These are phyloP conservation scores for Melanotaenia trifasciata DNA, from an alignment of 2,797 vertebrate genomes.

Conservation along the genomic window DNA sequence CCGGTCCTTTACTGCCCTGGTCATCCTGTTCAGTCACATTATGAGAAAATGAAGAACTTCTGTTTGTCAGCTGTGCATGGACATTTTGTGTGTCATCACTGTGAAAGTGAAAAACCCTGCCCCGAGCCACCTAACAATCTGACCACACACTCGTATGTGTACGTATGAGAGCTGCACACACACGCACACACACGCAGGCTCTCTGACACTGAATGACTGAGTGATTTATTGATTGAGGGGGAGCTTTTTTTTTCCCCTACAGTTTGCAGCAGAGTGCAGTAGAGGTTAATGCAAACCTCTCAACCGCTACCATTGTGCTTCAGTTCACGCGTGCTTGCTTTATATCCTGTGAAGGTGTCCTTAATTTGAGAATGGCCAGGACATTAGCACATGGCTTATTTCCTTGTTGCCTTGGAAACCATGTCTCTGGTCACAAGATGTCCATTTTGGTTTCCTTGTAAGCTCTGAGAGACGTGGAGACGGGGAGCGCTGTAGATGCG, in stretches of 20 bases:
- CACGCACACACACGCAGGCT: neutral
- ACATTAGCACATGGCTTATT: constrained; percentile 51
- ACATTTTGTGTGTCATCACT: constrained; percentile 68
- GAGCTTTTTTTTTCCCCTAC: constrained; percentile 50
- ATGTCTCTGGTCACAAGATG: constrained; percentile 50
- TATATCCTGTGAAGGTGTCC: constrained; percentile 65
- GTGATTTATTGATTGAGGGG: constrained; percentile 67
- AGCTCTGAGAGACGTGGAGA: constrained; percentile 21
- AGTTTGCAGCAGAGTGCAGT: constrained; percentile 59
- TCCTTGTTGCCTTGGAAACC: constrained; percentile 66
- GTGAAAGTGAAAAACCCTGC: constrained; percentile 63
- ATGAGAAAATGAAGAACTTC: neutral
- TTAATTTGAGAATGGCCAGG: constrained; percentile 50
- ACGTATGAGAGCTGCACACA: constrained; percentile 13
- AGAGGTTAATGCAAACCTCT: constrained; percentile 61
- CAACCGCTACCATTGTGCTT: constrained; percentile 27
- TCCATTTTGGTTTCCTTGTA: constrained; percentile 39
- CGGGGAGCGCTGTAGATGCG: constrained; percentile 27
- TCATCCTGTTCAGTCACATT: constrained; percentile 38
- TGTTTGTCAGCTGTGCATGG: constrained; percentile 43
- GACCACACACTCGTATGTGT: constrained; percentile 15
- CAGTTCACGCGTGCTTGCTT: constrained; percentile 21
- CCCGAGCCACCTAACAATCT: constrained; percentile 63
- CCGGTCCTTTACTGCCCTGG: constrained; percentile 14
- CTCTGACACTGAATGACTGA: constrained; percentile 46